Conservation (phyloP, 2,888 invertebrate species). For the Conus canariensis region DNA sequence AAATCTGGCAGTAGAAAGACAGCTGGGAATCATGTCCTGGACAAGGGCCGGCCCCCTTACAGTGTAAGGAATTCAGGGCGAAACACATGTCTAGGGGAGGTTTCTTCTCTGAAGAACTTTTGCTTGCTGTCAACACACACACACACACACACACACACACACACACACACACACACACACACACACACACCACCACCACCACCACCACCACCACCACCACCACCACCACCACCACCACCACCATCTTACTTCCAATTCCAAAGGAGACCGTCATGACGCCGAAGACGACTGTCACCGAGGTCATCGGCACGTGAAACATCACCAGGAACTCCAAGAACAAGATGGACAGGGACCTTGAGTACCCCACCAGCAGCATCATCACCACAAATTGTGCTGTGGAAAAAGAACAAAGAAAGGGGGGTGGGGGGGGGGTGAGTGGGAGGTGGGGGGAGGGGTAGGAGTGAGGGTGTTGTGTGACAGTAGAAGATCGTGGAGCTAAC, state of each 20-base stretch:
- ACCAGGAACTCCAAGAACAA: slow-evolving; percentile 46
- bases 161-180: slow-evolving; percentile 24
- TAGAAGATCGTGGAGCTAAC: not conserved
- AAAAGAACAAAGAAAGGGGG: not conserved
- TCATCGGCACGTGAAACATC: slow-evolving; percentile 40
- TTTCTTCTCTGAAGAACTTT: too few relatives aligned
- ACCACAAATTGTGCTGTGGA: slow-evolving; percentile 45
- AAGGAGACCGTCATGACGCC: slow-evolving; percentile 37
- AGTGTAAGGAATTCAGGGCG: too few relatives aligned
- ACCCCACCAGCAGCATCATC: slow-evolving; percentile 36
- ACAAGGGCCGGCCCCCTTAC: too few relatives aligned
- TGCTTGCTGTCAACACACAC: not conserved
- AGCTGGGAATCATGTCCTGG: too few relatives aligned
- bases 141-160: not conserved
- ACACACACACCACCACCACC: not conserved
- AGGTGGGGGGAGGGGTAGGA: too few relatives aligned
- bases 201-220: not conserved
- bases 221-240: not conserved
- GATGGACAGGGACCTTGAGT: slow-evolving; percentile 37
- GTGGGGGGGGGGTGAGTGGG: too few relatives aligned
- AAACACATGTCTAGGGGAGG: too few relatives aligned
- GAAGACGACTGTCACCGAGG: slow-evolving; percentile 43
- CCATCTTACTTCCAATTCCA: slow-evolving; percentile 26
- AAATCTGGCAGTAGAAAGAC: too few relatives aligned
- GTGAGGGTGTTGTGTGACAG: too few relatives aligned